A percentile compares a stretch with the other conserved stretches of the same genome.
Evolutionary conservation across 1,140 invertebrate genomes (phyloP).

Genomic region (Tetraneura akinire): DNA sequence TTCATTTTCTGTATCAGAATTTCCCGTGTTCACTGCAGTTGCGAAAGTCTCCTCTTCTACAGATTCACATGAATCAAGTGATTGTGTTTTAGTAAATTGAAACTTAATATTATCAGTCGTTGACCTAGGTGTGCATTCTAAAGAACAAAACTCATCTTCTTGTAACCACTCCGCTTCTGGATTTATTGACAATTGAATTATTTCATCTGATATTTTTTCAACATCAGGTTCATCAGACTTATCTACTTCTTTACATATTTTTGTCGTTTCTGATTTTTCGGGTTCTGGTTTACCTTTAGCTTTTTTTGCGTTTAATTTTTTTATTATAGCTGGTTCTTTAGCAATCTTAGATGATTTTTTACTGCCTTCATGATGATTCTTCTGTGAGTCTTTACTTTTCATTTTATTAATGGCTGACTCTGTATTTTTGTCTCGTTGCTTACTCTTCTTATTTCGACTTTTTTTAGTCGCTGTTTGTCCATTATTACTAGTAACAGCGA

Average conservation of each 20-base stretch:
- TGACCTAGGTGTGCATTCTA: neutral
- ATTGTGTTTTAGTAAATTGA: constrained; percentile 8
- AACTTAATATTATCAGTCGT: neutral
- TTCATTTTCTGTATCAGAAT: neutral
- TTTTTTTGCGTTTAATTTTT: constrained; percentile 36
- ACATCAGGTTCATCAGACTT: neutral
- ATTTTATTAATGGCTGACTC: neutral
- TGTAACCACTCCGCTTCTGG: neutral
- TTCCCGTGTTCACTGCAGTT: constrained; percentile 29
- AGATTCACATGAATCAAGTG: constrained; percentile 20
- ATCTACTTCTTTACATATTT: neutral
- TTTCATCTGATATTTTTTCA: neutral
- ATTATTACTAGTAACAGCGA: neutral
- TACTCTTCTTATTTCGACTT: constrained; percentile 33
- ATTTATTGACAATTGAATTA: neutral
- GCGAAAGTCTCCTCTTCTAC: constrained; percentile 44
- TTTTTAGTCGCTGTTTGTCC: constrained; percentile 3
- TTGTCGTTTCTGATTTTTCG: neutral
- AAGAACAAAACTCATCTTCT: constrained; percentile 17
- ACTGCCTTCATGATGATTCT: neutral
- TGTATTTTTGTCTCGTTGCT: neutral
- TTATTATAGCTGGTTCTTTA: constrained; percentile 29
- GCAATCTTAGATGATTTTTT: constrained; percentile 43
- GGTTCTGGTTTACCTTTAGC: neutral
- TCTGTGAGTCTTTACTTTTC: neutral